Conservation (phyloP, 1,140 invertebrate species). For the Musca vetustissima region DNA sequence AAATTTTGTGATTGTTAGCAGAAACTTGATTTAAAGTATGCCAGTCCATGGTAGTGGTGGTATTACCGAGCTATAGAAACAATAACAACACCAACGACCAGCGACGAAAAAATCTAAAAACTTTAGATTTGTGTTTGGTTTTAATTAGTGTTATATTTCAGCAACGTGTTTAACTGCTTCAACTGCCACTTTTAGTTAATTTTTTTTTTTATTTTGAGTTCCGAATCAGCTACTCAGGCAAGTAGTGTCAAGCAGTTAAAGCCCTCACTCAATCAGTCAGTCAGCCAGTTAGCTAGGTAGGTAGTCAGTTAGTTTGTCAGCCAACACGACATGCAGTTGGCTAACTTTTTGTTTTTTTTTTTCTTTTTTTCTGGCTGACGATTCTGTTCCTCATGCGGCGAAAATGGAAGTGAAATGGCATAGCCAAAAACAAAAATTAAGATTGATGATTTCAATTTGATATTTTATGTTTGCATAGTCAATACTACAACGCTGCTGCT, state of each 20-base stretch:
- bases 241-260: too few relatives aligned
- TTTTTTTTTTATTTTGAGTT: too few relatives aligned
- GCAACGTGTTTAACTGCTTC: too few relatives aligned
- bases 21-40: not conserved
- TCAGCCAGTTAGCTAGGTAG: too few relatives aligned
- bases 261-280: too few relatives aligned
- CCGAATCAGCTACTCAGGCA: too few relatives aligned
- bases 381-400: not conserved
- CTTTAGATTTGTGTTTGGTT: constrained; percentile 13
- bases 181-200: too few relatives aligned
- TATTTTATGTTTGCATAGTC: constrained; percentile 12
- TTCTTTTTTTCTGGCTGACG: too few relatives aligned
- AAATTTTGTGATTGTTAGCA: constrained; percentile 6
- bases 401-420: not conserved
- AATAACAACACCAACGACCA: not conserved
- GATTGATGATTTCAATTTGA: constrained; percentile 19
- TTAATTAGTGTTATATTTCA: constrained; percentile 11
- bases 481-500: not conserved
- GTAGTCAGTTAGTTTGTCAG: not conserved
- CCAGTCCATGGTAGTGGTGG: too few relatives aligned
- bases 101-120: not conserved
- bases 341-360: not conserved
- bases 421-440: not conserved
- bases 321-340: not conserved
- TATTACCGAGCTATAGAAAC: too few relatives aligned